Evolutionary conservation across 2,113 vertebrate species (phyloP).

Genomic region (Aegithalos caudatus): DNA sequence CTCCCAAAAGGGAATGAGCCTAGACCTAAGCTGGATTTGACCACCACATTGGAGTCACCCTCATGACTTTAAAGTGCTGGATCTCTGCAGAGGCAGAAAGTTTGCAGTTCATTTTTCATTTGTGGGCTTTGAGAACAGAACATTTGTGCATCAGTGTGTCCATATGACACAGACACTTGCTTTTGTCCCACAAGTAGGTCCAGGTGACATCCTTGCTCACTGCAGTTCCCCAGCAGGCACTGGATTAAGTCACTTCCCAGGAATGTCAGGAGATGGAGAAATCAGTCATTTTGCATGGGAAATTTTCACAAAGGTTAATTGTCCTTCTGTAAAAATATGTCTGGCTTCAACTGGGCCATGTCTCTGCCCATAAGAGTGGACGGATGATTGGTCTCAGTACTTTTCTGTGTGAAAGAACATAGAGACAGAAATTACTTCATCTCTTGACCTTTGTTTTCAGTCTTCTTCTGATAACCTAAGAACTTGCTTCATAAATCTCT

Average conservation of each 20-base stretch:
- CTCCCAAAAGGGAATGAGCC: not conserved
- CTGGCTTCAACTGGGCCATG: not conserved
- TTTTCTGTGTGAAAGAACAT: not conserved
- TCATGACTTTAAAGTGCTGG: not conserved
- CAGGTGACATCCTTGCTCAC: not conserved
- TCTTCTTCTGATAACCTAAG: conserved; percentile 31
- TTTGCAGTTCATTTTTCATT: not conserved
- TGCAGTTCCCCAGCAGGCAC: not conserved
- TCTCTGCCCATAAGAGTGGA: not conserved
- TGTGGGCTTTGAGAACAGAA: not conserved
- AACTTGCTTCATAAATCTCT: conserved; percentile 34
- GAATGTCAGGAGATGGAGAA: not conserved
- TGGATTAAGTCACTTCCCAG: not conserved
- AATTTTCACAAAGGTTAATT: conserved; percentile 1
- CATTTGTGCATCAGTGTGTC: accelerated
- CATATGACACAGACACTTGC: not conserved
- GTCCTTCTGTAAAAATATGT: not conserved
- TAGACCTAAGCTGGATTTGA: not conserved
- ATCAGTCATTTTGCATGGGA: not conserved
- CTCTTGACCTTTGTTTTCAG: not conserved
- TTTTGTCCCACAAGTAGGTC: not conserved
- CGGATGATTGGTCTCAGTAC: not conserved
- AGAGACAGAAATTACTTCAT: not conserved
- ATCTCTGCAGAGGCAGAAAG: not conserved
- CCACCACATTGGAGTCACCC: not conserved